These are phyloP conservation scores for Drosophila jambulina DNA, from an alignment of 1,140 invertebrate genomes.

Conservation along the genomic window DNA sequence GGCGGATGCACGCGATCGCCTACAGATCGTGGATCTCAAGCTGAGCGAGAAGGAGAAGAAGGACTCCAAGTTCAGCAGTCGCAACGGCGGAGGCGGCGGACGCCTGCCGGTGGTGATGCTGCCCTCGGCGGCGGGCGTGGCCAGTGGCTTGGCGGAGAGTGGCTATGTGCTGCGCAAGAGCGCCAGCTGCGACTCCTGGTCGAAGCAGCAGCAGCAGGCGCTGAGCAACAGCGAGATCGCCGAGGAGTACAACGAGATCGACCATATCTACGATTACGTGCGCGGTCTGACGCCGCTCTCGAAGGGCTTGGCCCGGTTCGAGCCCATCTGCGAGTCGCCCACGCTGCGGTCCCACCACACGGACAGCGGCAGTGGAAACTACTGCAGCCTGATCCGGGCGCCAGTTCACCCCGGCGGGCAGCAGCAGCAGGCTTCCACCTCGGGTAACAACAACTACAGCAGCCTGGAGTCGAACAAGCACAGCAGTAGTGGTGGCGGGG, in stretches of 20 bases:
- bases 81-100: conserved; percentile 65
- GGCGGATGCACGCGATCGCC: conserved; percentile 93
- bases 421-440: conserved; percentile 49
- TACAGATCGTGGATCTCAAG: conserved; percentile 92
- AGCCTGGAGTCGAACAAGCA: conserved; percentile 83
- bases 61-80: conserved; percentile 83
- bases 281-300: conserved; percentile 95
- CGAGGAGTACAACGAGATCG: conserved; percentile 97
- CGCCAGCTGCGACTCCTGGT: conserved; percentile 88
- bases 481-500: conserved; percentile 69
- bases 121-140: conserved; percentile 85
- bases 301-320: conserved; percentile 89
- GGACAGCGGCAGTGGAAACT: conserved; percentile 82
- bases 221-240: conserved; percentile 86
- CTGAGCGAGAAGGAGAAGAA: conserved; percentile 88
- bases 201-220: conserved; percentile 77
- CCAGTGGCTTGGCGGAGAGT: conserved; percentile 74
- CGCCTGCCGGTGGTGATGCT: conserved; percentile 81
- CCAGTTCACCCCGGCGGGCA: conserved; percentile 37
- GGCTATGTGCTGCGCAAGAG: conserved; percentile 89
- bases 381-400: conserved; percentile 80
- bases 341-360: conserved; percentile 84
- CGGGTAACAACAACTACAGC: conserved; percentile 79
- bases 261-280: conserved; percentile 98
- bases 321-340: conserved; percentile 85